Percentiles rank a stretch among this genome's conserved stretches.
Evolutionary conservation across 92 coral and sea anemone species (phyloP).

Genomic region (Montipora capitata): DNA sequence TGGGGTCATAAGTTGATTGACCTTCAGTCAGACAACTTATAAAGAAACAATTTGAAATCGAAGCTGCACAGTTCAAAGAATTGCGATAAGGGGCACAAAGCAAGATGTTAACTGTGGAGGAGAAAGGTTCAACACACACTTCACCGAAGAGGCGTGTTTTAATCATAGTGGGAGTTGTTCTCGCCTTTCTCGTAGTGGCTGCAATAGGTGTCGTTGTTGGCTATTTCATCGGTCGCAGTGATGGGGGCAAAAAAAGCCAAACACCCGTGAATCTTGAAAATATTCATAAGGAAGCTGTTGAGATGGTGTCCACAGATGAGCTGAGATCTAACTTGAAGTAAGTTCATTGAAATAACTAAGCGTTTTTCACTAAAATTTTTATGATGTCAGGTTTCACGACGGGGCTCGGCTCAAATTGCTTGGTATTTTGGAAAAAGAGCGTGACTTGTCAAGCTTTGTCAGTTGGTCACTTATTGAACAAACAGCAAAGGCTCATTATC

Average conservation of each 20-base stretch:
- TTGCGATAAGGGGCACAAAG: not conserved
- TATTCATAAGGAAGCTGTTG: slow-evolving; percentile 69
- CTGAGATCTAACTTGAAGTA: slow-evolving; percentile 75
- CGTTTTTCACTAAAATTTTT: not conserved
- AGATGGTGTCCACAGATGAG: slow-evolving; percentile 65
- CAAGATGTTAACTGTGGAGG: slow-evolving; percentile 32
- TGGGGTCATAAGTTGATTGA: too few species aligned
- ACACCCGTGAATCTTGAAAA: not conserved
- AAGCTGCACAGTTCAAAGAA: not conserved
- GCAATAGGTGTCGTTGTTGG: slow-evolving; percentile 34
- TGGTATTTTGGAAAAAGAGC: too few species aligned
- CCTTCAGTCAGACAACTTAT: too few species aligned
- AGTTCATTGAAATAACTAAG: not conserved
- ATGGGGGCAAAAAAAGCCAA: not conserved
- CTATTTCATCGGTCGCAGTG: slow-evolving; percentile 41
- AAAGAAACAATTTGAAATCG: too few species aligned
- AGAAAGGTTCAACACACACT: slow-evolving; percentile 2
- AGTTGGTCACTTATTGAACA: too few species aligned
- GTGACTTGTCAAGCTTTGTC: too few species aligned
- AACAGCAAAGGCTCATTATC: too few species aligned
- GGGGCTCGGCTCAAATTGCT: too few species aligned
- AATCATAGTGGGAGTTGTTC: not conserved
- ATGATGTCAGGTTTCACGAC: too few species aligned
- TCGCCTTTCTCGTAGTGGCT: slow-evolving; percentile 10
- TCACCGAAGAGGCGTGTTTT: slow-evolving; percentile 19